Evolutionary conservation across 2,113 vertebrate genomes (phyloP).

Genomic region (Zosterops hypoxanthus): DNA sequence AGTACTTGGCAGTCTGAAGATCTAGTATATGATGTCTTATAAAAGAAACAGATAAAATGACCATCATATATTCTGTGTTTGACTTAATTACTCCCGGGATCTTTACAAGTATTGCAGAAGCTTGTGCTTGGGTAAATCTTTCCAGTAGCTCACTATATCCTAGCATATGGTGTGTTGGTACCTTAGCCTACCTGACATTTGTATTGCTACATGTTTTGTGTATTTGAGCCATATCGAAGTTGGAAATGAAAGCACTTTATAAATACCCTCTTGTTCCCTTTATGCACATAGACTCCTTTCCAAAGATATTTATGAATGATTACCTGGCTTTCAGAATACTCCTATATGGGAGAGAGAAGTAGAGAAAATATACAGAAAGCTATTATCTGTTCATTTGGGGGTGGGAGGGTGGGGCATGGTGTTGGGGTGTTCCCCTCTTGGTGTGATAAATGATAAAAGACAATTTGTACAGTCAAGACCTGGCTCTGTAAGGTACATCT

Average conservation of each 20-base stretch:
- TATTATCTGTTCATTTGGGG: background rate
- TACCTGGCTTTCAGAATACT: background rate
- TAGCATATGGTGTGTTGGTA: background rate
- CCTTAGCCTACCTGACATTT: background rate
- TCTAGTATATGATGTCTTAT: background rate
- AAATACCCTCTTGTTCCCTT: background rate
- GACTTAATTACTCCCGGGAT: background rate
- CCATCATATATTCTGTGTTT: background rate
- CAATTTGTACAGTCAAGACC: background rate
- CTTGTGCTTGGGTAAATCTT: background rate
- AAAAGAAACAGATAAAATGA: background rate
- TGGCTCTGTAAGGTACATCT: background rate
- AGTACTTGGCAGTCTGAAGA: background rate
- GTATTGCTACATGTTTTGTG: background rate
- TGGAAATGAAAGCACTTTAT: background rate
- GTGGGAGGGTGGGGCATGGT: rapidly evolving
- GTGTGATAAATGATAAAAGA: background rate
- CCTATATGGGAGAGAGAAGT: background rate
- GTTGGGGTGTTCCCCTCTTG: background rate
- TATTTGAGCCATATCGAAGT: background rate
- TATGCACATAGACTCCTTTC: background rate
- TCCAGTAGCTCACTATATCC: background rate
- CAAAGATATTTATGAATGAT: background rate
- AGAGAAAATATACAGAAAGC: background rate
- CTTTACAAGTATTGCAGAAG: background rate